These are phyloP conservation scores for Menidia beryllina DNA, from an alignment of 2,113 vertebrate genomes.

Conservation along the genomic window DNA sequence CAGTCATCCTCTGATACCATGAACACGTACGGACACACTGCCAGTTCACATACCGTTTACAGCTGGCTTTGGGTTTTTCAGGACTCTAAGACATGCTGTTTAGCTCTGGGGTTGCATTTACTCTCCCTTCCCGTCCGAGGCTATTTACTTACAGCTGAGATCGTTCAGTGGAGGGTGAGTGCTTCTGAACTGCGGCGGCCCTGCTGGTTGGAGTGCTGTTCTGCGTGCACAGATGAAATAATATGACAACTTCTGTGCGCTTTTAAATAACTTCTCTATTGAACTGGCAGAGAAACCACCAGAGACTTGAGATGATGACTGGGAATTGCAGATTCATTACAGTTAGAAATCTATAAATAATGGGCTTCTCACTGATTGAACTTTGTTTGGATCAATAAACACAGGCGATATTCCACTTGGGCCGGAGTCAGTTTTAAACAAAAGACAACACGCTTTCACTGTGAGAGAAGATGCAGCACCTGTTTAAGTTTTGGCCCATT, in stretches of 20 bases:
- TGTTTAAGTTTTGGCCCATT: constrained; percentile 13
- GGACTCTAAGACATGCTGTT: constrained; percentile 23
- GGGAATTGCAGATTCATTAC: constrained; percentile 45
- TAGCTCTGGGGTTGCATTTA: constrained; percentile 31
- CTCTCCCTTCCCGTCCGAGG: constrained; percentile 21
- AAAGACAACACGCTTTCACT: constrained; percentile 19
- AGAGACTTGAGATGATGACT: constrained; percentile 31
- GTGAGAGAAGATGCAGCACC: constrained; percentile 18
- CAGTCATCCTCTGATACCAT: constrained; percentile 17
- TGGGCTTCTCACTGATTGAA: constrained; percentile 31
- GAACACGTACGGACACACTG: constrained; percentile 22
- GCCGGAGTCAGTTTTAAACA: constrained; percentile 1
- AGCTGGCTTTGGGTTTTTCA: constrained; percentile 22
- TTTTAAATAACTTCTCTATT: constrained; percentile 42
- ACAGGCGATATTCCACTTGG: background rate
- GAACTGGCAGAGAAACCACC: constrained; percentile 29
- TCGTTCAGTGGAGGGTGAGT: constrained; percentile 26
- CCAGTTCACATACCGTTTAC: constrained; percentile 32
- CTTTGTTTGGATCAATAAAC: constrained; percentile 45
- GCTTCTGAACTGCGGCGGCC: constrained; percentile 9
- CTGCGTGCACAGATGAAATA: constrained; percentile 36
- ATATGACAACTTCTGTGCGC: constrained; percentile 32
- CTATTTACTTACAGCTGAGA: constrained; percentile 35
- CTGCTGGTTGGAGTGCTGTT: constrained; percentile 16
- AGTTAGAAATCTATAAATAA: constrained; percentile 63